A percentile compares a stretch with the other conserved stretches of the same genome.
Conservation (phyloP, 2,113 vertebrate species). For the Cynocephalus volans region DNA sequence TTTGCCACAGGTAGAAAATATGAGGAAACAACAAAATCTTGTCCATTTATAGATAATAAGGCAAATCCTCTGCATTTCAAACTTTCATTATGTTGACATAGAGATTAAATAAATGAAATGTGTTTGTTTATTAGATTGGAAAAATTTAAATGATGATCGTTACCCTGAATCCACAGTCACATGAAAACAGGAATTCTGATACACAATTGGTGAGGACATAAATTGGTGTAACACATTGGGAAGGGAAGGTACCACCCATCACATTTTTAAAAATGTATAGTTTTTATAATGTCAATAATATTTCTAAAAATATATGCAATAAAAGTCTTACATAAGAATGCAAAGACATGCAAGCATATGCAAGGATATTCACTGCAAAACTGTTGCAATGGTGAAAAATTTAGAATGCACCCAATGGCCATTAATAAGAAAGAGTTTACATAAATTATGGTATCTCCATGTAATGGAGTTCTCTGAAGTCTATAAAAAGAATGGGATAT, state of each 20-base stretch:
- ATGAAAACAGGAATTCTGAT: slow-evolving; percentile 7
- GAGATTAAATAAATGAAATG: slow-evolving; percentile 33
- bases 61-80: background rate
- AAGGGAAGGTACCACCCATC: background rate
- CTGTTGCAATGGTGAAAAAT: background rate
- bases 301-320: slow-evolving; percentile 27
- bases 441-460: background rate
- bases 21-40: background rate
- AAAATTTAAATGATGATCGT: background rate
- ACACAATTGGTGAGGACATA: background rate
- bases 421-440: background rate
- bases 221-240: slow-evolving; percentile 1
- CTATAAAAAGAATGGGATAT: background rate
- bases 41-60: background rate
- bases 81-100: background rate
- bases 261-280: background rate
- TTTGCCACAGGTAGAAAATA: background rate
- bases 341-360: background rate
- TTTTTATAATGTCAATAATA: background rate
- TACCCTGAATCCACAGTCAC: background rate
- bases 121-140: background rate
- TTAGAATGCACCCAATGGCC: background rate
- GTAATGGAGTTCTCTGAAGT: background rate
- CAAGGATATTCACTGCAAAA: slow-evolving; percentile 3
- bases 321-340: background rate